Evolutionary conservation across 2,797 vertebrate species (phyloP), one percentile per base, ranked within the genome.

Genomic region (Falco biarmicus): DNA sequence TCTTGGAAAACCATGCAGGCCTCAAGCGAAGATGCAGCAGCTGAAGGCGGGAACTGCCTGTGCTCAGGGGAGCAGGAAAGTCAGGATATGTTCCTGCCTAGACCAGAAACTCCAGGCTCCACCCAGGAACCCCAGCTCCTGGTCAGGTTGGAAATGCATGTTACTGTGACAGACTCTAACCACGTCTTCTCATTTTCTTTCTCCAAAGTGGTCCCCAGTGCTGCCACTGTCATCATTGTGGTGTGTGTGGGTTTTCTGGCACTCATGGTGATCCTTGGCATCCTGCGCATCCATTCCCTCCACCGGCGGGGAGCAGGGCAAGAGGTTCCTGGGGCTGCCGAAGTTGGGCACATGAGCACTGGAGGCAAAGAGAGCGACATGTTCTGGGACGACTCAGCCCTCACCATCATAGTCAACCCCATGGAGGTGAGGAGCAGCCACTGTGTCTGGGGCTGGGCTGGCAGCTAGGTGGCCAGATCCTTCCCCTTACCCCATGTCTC

Each of bases 341-440:
- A 95, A 13, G 96, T 20, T 77, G 94, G 68, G 14, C 94, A 94
- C 18, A 5, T 29, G 7, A 47, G 66, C 53, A 94, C 50, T 0
- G 24, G 85, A 45, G 90, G 96, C 84, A 99, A 99, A 97, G 99
- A 99, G 26, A 98, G 98, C 0, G 98, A 98, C 95, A 97, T 98
- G 98, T 99, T 99, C 97, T 99, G 99, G 99, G 99, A 99, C 0
- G 99, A 99, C 97, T 99, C 99, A 0, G 99, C 99, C 9, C 99
- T 99, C 96, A 99, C 99, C 93, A 99, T 99, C 94, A 99, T 99
- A 0, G 99, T 99, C 92, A 99, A 99, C 97, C 99, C 99, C 43
- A 99, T 99, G 99, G 99, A 99, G 99, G 99, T 99, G 97, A 98
- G 96, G 26, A 75, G 84, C 63, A 54, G 57, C 20, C 5, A 1